A percentile compares a stretch with the other conserved stretches of the same genome.
These are phyloP conservation scores for Chinchilla lanigera DNA, from an alignment of 2,113 vertebrate genomes.

Conservation along the genomic window DNA sequence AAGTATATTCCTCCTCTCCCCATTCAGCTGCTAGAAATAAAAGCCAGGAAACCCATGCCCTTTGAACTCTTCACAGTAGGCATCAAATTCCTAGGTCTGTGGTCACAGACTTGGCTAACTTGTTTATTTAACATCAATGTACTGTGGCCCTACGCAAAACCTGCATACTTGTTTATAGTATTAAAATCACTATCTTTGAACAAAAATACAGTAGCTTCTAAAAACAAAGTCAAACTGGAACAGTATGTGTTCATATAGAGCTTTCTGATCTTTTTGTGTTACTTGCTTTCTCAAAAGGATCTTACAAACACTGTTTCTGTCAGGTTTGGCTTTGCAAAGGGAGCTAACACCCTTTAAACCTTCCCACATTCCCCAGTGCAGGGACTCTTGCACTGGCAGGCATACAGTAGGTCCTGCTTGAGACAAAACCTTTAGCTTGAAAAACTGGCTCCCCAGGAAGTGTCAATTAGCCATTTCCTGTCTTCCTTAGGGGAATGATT, in stretches of 20 bases:
- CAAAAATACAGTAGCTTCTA: not conserved
- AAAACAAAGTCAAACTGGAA: conserved; percentile 7
- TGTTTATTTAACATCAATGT: not conserved
- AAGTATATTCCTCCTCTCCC: not conserved
- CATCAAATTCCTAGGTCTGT: fast-evolving
- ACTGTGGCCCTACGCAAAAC: fast-evolving
- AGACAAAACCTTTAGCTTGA: not conserved
- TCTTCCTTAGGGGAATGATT: not conserved
- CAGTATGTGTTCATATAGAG: not conserved
- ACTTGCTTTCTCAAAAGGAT: not conserved
- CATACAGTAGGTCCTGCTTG: fast-evolving
- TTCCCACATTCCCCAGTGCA: not conserved
- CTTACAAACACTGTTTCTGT: not conserved
- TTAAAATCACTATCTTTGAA: not conserved
- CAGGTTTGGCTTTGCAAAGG: not conserved
- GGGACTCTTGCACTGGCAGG: not conserved
- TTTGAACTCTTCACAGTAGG: not conserved
- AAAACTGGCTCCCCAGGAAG: not conserved
- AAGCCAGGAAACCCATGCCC: not conserved
- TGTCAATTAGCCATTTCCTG: not conserved
- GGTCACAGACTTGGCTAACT: not conserved
- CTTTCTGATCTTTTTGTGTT: not conserved
- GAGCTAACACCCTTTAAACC: not conserved
- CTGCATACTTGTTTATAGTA: not conserved
- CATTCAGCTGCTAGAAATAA: not conserved